These are phyloP conservation scores for Phengaris alcon DNA, from an alignment of 2,888 invertebrate genomes.

Conservation along the genomic window DNA sequence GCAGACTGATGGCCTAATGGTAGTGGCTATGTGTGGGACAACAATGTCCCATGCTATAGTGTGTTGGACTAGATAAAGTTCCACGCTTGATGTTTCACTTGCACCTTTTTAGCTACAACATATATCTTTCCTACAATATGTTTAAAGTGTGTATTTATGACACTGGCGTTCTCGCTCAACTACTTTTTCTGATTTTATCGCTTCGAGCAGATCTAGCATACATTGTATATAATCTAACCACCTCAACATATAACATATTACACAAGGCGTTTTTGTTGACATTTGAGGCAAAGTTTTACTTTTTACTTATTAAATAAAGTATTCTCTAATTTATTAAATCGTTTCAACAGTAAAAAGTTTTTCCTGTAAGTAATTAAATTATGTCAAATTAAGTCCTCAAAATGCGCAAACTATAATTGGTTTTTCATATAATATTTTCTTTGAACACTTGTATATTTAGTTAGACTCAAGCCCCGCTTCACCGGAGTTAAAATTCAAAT, in stretches of 20 bases:
- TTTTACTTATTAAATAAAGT: no score
- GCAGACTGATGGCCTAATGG: no score
- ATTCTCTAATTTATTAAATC: no score
- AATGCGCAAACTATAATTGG: neutral
- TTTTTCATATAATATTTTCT: neutral
- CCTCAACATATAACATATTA: no score
- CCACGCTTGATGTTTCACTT: slow-evolving; percentile 17
- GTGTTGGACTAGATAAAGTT: neutral
- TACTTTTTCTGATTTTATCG: slow-evolving; percentile 11
- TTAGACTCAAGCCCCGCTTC: neutral
- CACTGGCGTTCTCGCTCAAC: neutral
- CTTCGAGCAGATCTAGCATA: neutral
- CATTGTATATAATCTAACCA: no score
- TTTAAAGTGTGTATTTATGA: neutral
- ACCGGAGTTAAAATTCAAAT: neutral
- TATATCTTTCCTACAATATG: slow-evolving; percentile 15
- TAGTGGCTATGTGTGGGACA: neutral
- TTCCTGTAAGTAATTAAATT: neutral
- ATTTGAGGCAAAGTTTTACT: no score
- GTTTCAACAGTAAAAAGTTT: neutral
- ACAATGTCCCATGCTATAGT: neutral
- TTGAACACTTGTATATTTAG: neutral
- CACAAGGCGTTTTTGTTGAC: no score
- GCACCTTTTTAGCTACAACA: neutral
- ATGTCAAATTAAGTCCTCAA: neutral